Percentiles rank a stretch among this genome's conserved stretches.
Conservation (phyloP, 2,797 vertebrate species). For the Lutra lutra region DNA sequence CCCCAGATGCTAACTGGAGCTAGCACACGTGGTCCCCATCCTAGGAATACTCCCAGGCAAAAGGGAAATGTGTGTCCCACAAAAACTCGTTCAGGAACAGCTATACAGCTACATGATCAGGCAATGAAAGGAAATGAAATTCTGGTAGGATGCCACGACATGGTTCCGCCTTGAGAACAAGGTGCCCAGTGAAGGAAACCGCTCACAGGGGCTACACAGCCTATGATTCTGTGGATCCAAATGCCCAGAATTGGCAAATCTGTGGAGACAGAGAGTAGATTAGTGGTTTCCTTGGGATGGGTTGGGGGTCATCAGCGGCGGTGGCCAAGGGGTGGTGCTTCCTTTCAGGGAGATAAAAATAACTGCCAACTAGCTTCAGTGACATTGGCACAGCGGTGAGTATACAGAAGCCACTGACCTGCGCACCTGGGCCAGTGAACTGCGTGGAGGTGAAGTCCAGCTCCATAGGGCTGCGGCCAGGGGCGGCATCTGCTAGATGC, state of each 20-base stretch:
- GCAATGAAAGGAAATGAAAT: not conserved
- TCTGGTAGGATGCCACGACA: fast-evolving
- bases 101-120: no score
- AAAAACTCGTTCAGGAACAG: not conserved
- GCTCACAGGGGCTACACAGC: fast-evolving
- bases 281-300: not conserved
- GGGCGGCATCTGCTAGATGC: not conserved
- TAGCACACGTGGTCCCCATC: fast-evolving
- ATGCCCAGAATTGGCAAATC: not conserved
- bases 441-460: fast-evolving
- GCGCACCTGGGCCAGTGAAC: fast-evolving
- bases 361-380: not conserved
- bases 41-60: fast-evolving
- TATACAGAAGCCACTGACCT: fast-evolving
- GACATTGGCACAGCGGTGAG: fast-evolving
- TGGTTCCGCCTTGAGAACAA: fast-evolving
- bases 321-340: no score
- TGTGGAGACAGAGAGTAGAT: no score
- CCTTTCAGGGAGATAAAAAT: not conserved
- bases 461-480: fast-evolving
- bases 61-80: not conserved
- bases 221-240: fast-evolving
- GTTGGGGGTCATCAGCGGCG: not conserved
- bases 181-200: not conserved
- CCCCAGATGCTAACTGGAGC: fast-evolving